A percentile compares a stretch with the other conserved stretches of the same genome.
Conservation (phyloP, 1,140 invertebrate genomes). For the Drosophila ficusphila region DNA sequence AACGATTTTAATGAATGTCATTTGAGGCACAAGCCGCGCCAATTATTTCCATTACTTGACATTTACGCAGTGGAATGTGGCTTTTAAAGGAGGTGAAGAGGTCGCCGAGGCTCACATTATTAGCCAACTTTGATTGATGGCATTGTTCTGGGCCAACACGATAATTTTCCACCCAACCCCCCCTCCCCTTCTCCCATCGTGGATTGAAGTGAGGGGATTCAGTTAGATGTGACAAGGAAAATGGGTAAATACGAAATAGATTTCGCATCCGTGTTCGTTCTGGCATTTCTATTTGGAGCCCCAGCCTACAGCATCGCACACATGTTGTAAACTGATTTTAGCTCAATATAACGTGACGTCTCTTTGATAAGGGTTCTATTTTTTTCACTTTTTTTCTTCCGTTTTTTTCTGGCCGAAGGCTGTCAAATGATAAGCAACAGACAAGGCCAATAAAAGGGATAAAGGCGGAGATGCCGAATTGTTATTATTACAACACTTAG, state of each 20-base stretch:
- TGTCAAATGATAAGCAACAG: slow-evolving; percentile 46
- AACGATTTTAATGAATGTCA: slow-evolving; percentile 55
- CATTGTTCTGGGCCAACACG: slow-evolving; percentile 26
- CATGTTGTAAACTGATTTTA: slow-evolving; percentile 34
- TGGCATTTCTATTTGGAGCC: slow-evolving; percentile 5
- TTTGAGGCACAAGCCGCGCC: slow-evolving; percentile 4
- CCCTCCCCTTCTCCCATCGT: no score
- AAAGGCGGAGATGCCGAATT: slow-evolving; percentile 9
- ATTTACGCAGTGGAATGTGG: slow-evolving; percentile 11
- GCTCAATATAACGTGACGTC: slow-evolving; percentile 49
- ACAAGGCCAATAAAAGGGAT: slow-evolving; percentile 30
- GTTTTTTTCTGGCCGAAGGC: no score
- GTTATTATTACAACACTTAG: slow-evolving; percentile 39
- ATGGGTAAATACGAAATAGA: slow-evolving; percentile 50
- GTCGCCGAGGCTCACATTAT: slow-evolving; percentile 35
- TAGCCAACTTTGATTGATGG: slow-evolving; percentile 65
- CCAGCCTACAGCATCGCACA: no score
- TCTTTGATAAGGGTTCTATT: slow-evolving; percentile 42
- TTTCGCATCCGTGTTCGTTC: slow-evolving; percentile 10
- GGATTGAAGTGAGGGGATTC: no score
- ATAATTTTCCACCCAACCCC: no score
- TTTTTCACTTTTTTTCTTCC: no score
- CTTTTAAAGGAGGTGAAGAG: slow-evolving; percentile 6
- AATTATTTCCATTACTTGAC: slow-evolving; percentile 51
- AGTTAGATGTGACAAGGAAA: slow-evolving; percentile 39